Base-by-base conservation (phyloP, 2,888 invertebrate species). In the Chalcis sispes region DNA sequence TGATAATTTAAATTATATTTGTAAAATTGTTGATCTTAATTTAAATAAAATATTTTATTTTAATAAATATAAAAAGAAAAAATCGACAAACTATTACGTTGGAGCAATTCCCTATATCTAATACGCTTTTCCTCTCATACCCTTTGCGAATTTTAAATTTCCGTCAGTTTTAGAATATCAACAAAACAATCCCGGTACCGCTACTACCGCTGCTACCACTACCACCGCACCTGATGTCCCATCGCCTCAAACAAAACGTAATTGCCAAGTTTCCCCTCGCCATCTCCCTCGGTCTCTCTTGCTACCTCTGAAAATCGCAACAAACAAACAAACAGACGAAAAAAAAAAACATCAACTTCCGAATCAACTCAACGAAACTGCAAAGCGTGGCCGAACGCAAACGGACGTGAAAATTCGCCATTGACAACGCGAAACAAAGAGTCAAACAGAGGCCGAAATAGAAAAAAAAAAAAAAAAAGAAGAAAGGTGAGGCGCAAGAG, bases 121-220 rank as follows among this genome's bases (percentile, higher is more conserved):
- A 29, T 56, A 56, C 46, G 46, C n/a, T 8, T 10, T 15, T 46
- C 46, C n/a, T n/a, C 46, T 5, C 46, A n/a, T 10, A 2, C 15
- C 8, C 27, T 13, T 8, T 8, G 10, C 42, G n/a, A 18, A 50
- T 58, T 72, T 67, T 66, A 32, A 46, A 66, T 65, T 72, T 72
- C 52, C 27, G 48, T 48, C 20, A 27, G 59, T 42, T 59, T 18
- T 7, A 20, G 66, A 42, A 46, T 15, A 25, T 36, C 46, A 36
- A 58, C 40, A 66, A 73, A 56, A 59, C 52, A 52, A 66, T 48
- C 20, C 23, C 20, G 20, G 2, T 7, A n/a, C n/a, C n/a, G n/a
- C n/a, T n/a, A n/a, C n/a, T n/a, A n/a, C n/a, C n/a, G n/a, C n/a
- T n/a, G n/a, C n/a, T n/a, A n/a, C n/a, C n/a, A n/a, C n/a, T n/a